Base-by-base conservation (phyloP, 2,113 vertebrate species). In the Sporophila hypoxantha region DNA sequence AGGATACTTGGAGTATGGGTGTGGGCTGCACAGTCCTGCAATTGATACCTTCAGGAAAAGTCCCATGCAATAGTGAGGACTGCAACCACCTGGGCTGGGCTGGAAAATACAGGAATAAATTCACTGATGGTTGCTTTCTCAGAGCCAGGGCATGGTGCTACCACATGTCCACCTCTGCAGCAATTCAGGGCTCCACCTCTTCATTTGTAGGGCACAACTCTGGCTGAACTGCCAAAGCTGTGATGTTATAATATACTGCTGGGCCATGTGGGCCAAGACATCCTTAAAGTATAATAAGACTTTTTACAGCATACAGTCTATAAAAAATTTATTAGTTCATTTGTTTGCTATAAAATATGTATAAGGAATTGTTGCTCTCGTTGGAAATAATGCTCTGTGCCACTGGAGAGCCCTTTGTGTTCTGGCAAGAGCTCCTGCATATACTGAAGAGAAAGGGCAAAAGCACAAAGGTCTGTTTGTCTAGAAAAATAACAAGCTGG, bases 281-380 rank as follows among this genome's bases (percentile, higher is more conserved):
- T 65, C 71, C 68, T 83, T 85, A 75, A 60, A 65, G 85, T 70
- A 75, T 60, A 88, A 79, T 34, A 78, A 0, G 49, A 71, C 56
- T 87, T 84, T 89, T 85, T 84, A 79, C 62, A 82, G 77, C 29
- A 39, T 60, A 66, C 44, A 52, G 76, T 55, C 29, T 60, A 93
- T 96, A 90, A 95, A 95, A 96, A 87, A 83, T 78, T 82, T 73
- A 96, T 94, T 44, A 82, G 91, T 78, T 96, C 91, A 95, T 96
- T 96, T 97, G 95, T 96, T 96, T 94, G 82, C 62, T 68, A 88
- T 97, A 83, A 97, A 97, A 96, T 95, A 97, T 95, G 92, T 76
- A 95, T 78, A 69, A 88, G 84, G 73, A 70, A 71, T 70, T 59
- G 91, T 94, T 91, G 90, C 84, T 87, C 53, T 81, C 59, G 4